Evolutionary conservation across 2,113 vertebrate species (phyloP), one percentile per base, ranked within the genome.

Genomic region (Proterorhinus semilunaris): DNA sequence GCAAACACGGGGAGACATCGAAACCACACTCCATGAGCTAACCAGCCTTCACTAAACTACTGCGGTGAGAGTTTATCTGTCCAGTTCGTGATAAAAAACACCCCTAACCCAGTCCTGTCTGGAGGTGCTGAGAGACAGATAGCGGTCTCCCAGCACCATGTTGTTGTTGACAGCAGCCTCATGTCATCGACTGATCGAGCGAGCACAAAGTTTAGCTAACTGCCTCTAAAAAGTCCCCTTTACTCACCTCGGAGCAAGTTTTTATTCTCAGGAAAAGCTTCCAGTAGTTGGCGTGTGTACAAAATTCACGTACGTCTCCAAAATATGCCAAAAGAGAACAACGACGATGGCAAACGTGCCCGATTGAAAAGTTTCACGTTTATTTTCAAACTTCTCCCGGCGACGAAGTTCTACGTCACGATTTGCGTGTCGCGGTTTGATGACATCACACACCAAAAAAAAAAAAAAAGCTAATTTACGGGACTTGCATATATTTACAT

Each of bases 381-480:
- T 82, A 78, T 85, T 87, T 87, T 84, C 75, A 90, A 90, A 90
- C 87, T 90, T 88, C 83, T 86, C 72, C 77, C 69, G 82, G 79
- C 75, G 79, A 43, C 62, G 3, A 52, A 36, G 27, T 7, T 52
- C 0, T 16, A 61, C 85, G 79, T 86, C 79, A 90, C 51, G 1
- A 4, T 46, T 57, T 9, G 6, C 1, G 17, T 0, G 88, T 13
- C 86, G 59, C 46, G 0, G 45, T 6, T 59, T 2, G 78, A 83
- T 87, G 87, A 87, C 83, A 36, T 36, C 27, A 36, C 27, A 83
- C n/a, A n/a, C n/a, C n/a, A n/a, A n/a, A n/a, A n/a, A n/a, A n/a
- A n/a, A 0, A 13, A 9, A 0, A 5, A 15, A 27, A 13, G 3
- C 0, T 0, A 6, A 4, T 52, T 58, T 7, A 6, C 66, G 84